Percentiles rank a stretch among this genome's conserved stretches.
phyloP scores from a whole-genome alignment of 1,140 invertebrate species.

The Hirudo medicinalis region DNA sequence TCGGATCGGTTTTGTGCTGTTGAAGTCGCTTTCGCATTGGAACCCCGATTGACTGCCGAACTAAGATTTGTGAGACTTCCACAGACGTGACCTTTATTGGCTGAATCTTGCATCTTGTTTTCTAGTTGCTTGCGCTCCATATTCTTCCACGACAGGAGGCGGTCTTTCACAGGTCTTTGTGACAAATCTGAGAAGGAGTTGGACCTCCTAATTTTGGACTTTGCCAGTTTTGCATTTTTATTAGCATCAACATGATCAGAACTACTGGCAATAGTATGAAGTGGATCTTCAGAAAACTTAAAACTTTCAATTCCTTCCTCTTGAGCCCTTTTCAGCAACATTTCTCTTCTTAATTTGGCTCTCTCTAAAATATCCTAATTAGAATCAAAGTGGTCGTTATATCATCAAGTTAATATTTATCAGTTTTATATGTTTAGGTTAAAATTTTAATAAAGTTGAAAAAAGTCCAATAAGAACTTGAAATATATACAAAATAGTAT shows the following conservation, averaged over 20 bases:
- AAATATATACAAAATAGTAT: too few species aligned
- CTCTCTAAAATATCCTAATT: constrained; percentile 7
- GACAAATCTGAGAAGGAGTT: constrained; percentile 10
- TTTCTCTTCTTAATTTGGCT: neutral
- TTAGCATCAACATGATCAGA: neutral
- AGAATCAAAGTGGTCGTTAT: neutral
- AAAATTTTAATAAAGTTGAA: too few species aligned
- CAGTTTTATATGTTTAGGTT: too few species aligned
- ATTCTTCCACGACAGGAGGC: neutral
- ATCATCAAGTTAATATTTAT: too few species aligned
- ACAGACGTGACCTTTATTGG: too few species aligned
- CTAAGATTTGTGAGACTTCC: too few species aligned
- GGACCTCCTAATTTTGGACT: neutral
- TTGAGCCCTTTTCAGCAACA: neutral
- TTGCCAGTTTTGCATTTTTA: neutral
- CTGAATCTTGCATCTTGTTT: neutral
- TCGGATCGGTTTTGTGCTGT: neutral
- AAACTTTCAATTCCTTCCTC: neutral
- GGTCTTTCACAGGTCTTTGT: neutral
- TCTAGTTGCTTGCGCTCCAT: neutral
- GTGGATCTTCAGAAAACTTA: neutral
- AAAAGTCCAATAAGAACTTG: too few species aligned
- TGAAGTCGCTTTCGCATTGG: neutral
- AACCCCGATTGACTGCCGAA: neutral
- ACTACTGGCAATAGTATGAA: neutral